A percentile compares a stretch with the other conserved stretches of the same genome.
These are phyloP conservation scores for Heliangelus exortis DNA, from an alignment of 2,797 vertebrate genomes.

Conservation along the genomic window DNA sequence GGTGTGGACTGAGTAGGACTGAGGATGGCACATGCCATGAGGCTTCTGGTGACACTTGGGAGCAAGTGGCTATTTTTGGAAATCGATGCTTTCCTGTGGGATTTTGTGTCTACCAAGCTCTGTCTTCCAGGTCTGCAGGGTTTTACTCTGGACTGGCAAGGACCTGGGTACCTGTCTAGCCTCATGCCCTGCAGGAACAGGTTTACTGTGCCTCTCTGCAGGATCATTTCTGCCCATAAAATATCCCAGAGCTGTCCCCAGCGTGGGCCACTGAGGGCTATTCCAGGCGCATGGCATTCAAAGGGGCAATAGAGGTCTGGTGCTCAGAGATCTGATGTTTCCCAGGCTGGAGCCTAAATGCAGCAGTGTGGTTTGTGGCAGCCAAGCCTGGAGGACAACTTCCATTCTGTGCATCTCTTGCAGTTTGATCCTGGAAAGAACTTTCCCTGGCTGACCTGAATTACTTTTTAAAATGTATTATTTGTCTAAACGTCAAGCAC, in stretches of 20 bases:
- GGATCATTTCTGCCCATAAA: neutral
- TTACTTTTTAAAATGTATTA: neutral
- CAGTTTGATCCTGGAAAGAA: neutral
- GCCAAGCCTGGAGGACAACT: rapidly evolving
- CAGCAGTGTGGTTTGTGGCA: neutral
- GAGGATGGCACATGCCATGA: rapidly evolving
- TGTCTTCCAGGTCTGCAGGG: neutral
- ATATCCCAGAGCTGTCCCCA: neutral
- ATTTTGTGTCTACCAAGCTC: neutral
- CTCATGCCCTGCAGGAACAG: rapidly evolving
- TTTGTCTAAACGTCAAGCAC: neutral
- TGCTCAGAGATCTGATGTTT: neutral
- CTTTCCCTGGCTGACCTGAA: neutral
- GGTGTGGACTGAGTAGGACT: rapidly evolving
- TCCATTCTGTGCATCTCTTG: neutral
- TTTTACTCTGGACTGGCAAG: neutral
- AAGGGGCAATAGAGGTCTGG: no score
- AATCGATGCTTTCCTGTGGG: neutral
- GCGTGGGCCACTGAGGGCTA: neutral
- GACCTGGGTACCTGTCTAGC: neutral
- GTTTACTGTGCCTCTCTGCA: neutral
- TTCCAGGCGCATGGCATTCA: neutral
- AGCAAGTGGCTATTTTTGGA: neutral
- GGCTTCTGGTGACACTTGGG: neutral
- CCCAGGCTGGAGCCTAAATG: neutral